Base-by-base conservation (phyloP, 35 echinoderm and acorn worm species). In the Lytechinus pictus region DNA sequence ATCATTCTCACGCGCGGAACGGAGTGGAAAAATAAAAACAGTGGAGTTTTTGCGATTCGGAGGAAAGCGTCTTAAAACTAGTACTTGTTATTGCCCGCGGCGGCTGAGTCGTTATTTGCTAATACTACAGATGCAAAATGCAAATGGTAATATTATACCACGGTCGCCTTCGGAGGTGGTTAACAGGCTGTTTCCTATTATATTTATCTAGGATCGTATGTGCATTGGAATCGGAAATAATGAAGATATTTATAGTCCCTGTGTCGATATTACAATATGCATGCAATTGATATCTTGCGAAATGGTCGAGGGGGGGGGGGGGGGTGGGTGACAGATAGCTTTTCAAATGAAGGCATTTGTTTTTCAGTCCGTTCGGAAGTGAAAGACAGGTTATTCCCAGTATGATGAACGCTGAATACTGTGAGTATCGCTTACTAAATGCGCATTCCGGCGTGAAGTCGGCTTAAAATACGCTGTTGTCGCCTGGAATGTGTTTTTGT, bases 181-280 rank as follows among this genome's bases (percentile, higher is more conserved):
- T 79, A 79, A 79, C 66, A 79, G 66, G 66, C 66, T 79, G 66
- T 79, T 79, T 79, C 66, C 66, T 79, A 79, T 79, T 79, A 79
- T 79, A 79, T 79, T 79, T 79, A 24, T 79, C n/a, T 79, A 79
- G 66, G 66, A 79, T 79, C 66, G 66, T 6, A 79, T 79, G 66
- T 79, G 66, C 66, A 79, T 79, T 79, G 8, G 21, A 79, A 79
- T 79, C 66, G 66, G 66, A 79, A 79, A 79, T 79, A 79, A 79
- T 79, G 66, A 79, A 79, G 66, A 79, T 79, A 79, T 79, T 79
- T 79, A 79, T 79, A 79, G 66, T n/a, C 66, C 66, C 21, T 79
- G 1, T 79, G n/a, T 79, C 4, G 66, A 79, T 7, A 79, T 19
- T 79, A 79, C 66, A 24, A 79, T 79, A 71, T 4, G 57, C 57